Evolutionary conservation across 2,797 vertebrate species (phyloP), one percentile per base, ranked within the genome.

Genomic region (Coilia nasus): DNA sequence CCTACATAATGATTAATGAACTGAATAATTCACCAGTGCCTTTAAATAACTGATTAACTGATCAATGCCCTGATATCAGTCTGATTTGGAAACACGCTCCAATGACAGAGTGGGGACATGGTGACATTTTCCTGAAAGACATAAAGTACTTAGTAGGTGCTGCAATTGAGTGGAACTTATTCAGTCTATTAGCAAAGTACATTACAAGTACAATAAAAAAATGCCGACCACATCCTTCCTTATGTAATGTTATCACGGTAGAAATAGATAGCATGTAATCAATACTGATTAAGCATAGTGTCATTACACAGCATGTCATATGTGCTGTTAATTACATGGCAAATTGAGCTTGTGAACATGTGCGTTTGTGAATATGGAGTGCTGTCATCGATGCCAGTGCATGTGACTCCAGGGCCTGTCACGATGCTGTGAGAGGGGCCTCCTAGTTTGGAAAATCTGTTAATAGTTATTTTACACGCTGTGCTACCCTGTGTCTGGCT

Each of bases 381-480:
- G 6, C 71, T 78, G 71, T 78, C 19, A 78, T 41, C 15, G 71
- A 78, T 44, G 31, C 71, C 35, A 21, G 71, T 41, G 31, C 71
- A 44, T 78, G 71, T n/a, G 71, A 44, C 71, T 78, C 31, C 17
- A 44, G 6, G 71, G 19, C 71, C 59, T 35, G 50, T 2, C n/a
- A 57, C 21, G 41, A 46, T 83, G 84, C 59, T 46, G 83, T 86
- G 28, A 17, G 14, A 25, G 31, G 23, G 5, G 57, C 7, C 14
- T 47, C 75, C 83, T 46, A 15, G 81, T 83, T 86, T 86, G 84
- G 86, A 82, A 31, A 71, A 25, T 64, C 87, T 88, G 86, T 87
- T 82, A 88, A 88, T 86, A 89, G 85, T 82, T 35, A 54, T 21
- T 28, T 83, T 80, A 81, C 35, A 57, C 25, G 28, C 60, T 14